Conservation (phyloP, 2,888 invertebrate species). For the Platypus cylindrus region DNA sequence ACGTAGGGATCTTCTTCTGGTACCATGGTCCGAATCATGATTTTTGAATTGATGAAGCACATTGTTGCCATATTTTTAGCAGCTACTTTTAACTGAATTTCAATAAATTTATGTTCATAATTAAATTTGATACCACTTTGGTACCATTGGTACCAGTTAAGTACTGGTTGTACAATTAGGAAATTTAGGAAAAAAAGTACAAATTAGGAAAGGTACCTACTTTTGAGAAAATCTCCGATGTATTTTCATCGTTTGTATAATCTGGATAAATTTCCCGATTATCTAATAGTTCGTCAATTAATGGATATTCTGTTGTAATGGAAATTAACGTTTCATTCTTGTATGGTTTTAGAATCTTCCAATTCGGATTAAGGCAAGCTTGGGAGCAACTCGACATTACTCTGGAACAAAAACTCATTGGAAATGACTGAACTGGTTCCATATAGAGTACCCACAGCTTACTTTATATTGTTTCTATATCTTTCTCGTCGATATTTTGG, state of each 20-base stretch:
- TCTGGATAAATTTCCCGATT: constrained; percentile 10
- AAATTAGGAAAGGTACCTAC: constrained; percentile 2
- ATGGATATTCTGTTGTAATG: background rate
- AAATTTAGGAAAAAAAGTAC: background rate
- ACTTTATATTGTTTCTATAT: constrained; percentile 5
- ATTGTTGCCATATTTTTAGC: constrained; percentile 8
- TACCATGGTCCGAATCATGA: constrained; percentile 8
- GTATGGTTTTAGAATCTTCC: constrained; percentile 5
- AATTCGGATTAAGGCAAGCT: constrained; percentile 9
- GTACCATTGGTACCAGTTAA: too few species aligned
- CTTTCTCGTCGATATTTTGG: constrained; percentile 2
- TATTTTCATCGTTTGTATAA: constrained; percentile 11
- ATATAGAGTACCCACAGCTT: background rate
- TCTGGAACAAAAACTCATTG: constrained; percentile 5
- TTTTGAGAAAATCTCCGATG: constrained; percentile 9
- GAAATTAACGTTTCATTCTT: too few species aligned
- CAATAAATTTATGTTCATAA: background rate
- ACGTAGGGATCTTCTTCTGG: constrained; percentile 13
- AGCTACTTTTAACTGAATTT: constrained; percentile 11
- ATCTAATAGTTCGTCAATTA: background rate
- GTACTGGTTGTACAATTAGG: too few species aligned
- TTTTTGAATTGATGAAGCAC: constrained; percentile 12
- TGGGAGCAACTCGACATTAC: constrained; percentile 12
- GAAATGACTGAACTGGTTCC: too few species aligned
- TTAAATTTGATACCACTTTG: too few species aligned